These are phyloP conservation scores for Danio choprae DNA, from an alignment of 2,797 vertebrate genomes.

Conservation along the genomic window DNA sequence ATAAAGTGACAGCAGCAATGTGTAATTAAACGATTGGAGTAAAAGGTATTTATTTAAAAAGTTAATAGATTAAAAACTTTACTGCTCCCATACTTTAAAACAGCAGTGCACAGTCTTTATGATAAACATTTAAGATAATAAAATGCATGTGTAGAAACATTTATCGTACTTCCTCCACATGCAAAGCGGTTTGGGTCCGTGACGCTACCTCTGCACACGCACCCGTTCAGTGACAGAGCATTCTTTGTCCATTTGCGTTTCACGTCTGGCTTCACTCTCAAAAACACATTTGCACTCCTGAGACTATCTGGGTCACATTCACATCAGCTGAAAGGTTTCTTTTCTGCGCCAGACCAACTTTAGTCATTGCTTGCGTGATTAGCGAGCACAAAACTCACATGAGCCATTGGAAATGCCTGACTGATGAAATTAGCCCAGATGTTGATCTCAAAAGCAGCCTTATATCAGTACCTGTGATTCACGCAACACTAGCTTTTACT, in stretches of 20 bases:
- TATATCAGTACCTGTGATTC: constrained; percentile 20
- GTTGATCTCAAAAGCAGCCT: constrained; percentile 11
- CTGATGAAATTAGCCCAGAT: constrained; percentile 38
- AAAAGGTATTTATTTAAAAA: not conserved
- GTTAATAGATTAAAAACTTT: too few species aligned
- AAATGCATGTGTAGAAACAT: not conserved
- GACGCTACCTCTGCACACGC: not conserved
- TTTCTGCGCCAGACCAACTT: constrained; percentile 15
- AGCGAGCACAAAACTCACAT: constrained; percentile 1
- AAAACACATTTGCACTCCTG: constrained; percentile 49
- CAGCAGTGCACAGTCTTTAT: not conserved
- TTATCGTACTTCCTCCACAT: constrained; percentile 14
- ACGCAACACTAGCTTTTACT: not conserved
- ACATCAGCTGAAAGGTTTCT: constrained; percentile 43
- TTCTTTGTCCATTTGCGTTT: constrained; percentile 50
- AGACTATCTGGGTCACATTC: constrained; percentile 57
- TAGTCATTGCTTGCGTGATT: constrained; percentile 38
- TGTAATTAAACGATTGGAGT: not conserved
- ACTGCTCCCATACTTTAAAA: not conserved
- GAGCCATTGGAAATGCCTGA: constrained; percentile 25
- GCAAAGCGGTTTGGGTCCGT: not conserved
- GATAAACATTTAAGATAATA: not conserved
- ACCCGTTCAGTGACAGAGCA: constrained; percentile 43
- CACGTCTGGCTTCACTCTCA: constrained; percentile 38
- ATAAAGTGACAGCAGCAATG: too few species aligned